Conservation (phyloP, 1,140 invertebrate genomes). For the Spodoptera litura region DNA sequence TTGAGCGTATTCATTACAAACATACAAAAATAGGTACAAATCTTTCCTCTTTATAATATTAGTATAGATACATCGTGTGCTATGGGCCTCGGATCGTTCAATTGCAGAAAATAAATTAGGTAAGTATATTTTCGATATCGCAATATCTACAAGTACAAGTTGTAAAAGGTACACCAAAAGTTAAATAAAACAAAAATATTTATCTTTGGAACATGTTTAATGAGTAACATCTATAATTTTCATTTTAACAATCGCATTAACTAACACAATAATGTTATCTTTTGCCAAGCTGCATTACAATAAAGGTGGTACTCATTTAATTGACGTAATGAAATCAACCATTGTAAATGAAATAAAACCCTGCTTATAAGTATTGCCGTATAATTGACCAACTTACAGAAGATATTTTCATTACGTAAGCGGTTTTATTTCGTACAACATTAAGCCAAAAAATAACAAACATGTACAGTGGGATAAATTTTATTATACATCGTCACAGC, state of each 20-base stretch:
- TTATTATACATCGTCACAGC: slow-evolving; percentile 74
- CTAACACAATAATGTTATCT: slow-evolving; percentile 53
- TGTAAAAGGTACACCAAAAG: background rate
- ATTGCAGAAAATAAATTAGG: too few relatives aligned
- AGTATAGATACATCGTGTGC: too few relatives aligned
- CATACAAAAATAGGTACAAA: too few relatives aligned
- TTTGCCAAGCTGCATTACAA: slow-evolving; percentile 38
- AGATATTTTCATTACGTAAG: slow-evolving; percentile 1
- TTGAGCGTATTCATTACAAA: too few relatives aligned
- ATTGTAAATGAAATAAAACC: slow-evolving; percentile 47
- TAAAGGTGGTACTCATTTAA: slow-evolving; percentile 53
- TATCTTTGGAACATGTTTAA: slow-evolving; percentile 79
- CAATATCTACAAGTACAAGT: too few relatives aligned
- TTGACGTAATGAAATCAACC: slow-evolving; percentile 57
- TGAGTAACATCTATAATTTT: slow-evolving; percentile 82
- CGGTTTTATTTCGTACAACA: slow-evolving; percentile 13
- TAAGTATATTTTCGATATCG: too few relatives aligned
- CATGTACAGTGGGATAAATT: slow-evolving; percentile 53
- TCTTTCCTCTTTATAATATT: too few relatives aligned
- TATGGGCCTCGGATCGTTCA: too few relatives aligned
- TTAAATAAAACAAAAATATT: slow-evolving; percentile 57
- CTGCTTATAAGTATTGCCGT: slow-evolving; percentile 46
- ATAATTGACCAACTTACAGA: slow-evolving; percentile 51
- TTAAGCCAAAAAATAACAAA: slow-evolving; percentile 28
- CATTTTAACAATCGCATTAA: slow-evolving; percentile 74